A percentile compares a stretch with the other conserved stretches of the same genome.
These are phyloP conservation scores for Gila robusta DNA, from an alignment of 2,797 vertebrate genomes.

Conservation along the genomic window DNA sequence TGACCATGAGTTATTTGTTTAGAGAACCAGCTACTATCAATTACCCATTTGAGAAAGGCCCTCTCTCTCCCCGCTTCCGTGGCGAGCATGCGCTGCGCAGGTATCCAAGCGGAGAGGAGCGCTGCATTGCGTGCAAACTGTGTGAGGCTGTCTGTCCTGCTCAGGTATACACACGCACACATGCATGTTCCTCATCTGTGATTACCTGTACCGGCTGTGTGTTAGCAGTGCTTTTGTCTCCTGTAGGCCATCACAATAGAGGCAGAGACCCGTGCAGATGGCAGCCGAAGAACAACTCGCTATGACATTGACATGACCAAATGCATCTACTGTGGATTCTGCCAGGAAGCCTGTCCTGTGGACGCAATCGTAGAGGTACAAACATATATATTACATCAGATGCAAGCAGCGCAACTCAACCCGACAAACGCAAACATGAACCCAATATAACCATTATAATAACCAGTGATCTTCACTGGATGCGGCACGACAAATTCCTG, in stretches of 20 bases:
- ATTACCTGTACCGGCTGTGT: background rate
- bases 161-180: conserved; percentile 78
- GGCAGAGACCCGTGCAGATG: conserved; percentile 85
- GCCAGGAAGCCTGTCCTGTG: conserved; percentile 93
- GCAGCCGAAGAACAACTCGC: conserved; percentile 90
- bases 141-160: conserved; percentile 93
- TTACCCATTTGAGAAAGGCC: conserved; percentile 95
- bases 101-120: conserved; percentile 91
- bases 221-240: conserved; percentile 23
- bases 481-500: background rate
- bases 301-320: conserved; percentile 96
- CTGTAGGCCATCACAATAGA: conserved; percentile 90
- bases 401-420: background rate
- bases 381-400: background rate
- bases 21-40: conserved; percentile 94
- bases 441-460: too few species aligned
- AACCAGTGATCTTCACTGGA: too few species aligned
- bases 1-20: conserved; percentile 92
- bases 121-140: conserved; percentile 94
- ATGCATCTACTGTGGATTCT: conserved; percentile 95
- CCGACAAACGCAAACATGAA: too few species aligned
- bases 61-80: conserved; percentile 89
- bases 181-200: background rate
- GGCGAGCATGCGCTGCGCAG: conserved; percentile 91
- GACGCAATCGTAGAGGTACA: conserved; percentile 91